A percentile compares a stretch with the other conserved stretches of the same genome.
Evolutionary conservation across 1,140 invertebrate species (phyloP).

Genomic region (Tetramorium simillimum): DNA sequence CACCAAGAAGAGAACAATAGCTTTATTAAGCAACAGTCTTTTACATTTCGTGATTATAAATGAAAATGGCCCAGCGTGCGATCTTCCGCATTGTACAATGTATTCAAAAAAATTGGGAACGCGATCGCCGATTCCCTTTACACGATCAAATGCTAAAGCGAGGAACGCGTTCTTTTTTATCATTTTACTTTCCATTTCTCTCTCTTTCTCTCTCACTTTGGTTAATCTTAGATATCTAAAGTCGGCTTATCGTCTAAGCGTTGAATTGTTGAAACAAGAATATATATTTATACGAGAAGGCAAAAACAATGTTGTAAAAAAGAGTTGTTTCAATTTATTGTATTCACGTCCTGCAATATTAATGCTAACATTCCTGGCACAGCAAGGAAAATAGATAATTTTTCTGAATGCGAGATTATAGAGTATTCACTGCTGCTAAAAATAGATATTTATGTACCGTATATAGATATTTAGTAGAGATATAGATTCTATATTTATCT

Average conservation of each 20-base stretch:
- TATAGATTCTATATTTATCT: no score
- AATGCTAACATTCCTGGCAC: neutral
- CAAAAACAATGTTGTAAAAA: neutral
- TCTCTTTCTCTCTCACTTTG: neutral
- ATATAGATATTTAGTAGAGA: no score
- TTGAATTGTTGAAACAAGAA: neutral
- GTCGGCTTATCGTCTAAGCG: neutral
- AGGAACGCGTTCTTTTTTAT: neutral
- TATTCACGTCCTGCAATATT: neutral
- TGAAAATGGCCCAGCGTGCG: slow-evolving; percentile 29
- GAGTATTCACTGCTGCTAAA: neutral
- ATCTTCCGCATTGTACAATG: slow-evolving; percentile 11
- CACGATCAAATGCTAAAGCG: neutral
- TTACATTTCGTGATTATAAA: slow-evolving; percentile 71
- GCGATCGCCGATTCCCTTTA: neutral
- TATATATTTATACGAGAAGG: neutral
- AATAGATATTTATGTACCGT: neutral
- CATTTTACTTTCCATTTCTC: neutral
- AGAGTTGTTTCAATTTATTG: slow-evolving; percentile 7
- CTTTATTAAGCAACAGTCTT: slow-evolving; percentile 82
- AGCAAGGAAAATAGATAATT: neutral
- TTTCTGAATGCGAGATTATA: neutral
- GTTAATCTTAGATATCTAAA: neutral
- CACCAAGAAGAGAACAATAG: slow-evolving; percentile 69
- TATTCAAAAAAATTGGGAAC: neutral